Evolutionary conservation across 2,888 invertebrate genomes (phyloP), one percentile per base, ranked within the genome.

Genomic region (Altica lythri): DNA sequence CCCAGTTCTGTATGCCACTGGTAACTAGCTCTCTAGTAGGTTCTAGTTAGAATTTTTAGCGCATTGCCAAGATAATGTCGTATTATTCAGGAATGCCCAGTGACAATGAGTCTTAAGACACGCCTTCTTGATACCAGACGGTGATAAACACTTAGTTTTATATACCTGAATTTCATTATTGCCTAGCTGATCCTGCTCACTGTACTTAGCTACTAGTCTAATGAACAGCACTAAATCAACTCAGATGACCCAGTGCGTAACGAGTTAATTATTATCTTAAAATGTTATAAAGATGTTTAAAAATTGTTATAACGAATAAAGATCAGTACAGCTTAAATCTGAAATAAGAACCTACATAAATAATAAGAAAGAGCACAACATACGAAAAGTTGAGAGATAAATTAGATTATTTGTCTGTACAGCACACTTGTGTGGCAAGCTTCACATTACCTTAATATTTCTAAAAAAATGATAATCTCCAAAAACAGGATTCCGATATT

Each of bases 81-180:
- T 70, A 72, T 74, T 74, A 74, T 74, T 73, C 73, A 74, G 71
- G 72, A 69, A 74, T 73, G 72, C 67, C 64, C 70, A 66, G 73
- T 72, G 74, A 74, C 74, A 74, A 74, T 74, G 73, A 74, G 72
- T 68, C 61, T 48, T 61, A 66, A 66, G 73, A 71, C 74, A 73
- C 73, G 72, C 73, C 74, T 72, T 66, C 63, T 57, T 66, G 72
- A 71, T 71, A 72, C 71, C 72, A 72, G 71, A 72, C 71, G 66
- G 66, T 64, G 74, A 74, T 74, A 74, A 72, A 70, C 65, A 62
- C 62, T 61, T 64, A 65, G 68, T 68, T 72, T 73, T 72, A 73
- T 74, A 73, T 69, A 69, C 70, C 68, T 72, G 73, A 71, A 72
- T 70, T 69, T 73, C 73, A 74, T 74, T 74, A 73, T 68, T 67